A percentile compares a stretch with the other conserved stretches of the same genome.
phyloP scores from a whole-genome alignment of 2,113 vertebrate species.

The Nyctibius bracteatus region DNA sequence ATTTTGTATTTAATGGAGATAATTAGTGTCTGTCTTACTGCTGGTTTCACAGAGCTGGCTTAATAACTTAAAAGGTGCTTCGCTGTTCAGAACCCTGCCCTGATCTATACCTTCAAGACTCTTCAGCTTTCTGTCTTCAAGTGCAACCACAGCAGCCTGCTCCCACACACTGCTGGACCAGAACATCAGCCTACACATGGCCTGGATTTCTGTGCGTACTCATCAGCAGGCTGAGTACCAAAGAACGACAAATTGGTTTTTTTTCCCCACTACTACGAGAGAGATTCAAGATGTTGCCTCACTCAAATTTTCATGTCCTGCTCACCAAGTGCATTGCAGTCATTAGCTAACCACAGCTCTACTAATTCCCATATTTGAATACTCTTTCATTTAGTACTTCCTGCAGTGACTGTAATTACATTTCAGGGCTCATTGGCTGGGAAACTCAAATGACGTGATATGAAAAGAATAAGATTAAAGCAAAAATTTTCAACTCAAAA shows the following conservation, averaged over 20 bases:
- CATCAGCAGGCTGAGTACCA: background rate
- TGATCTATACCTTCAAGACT: background rate
- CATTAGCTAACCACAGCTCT: background rate
- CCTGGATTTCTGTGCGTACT: accelerated
- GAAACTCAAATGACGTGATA: background rate
- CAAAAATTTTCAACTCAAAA: background rate
- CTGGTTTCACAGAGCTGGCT: background rate
- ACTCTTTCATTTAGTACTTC: background rate
- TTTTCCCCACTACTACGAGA: background rate
- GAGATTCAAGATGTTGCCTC: background rate
- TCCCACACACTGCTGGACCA: background rate
- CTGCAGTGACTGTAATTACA: background rate
- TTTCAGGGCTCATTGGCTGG: background rate
- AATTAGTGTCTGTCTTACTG: background rate
- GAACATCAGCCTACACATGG: background rate
- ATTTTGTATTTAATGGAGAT: background rate
- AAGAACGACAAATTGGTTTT: background rate
- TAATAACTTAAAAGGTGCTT: background rate
- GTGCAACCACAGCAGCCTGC: background rate
- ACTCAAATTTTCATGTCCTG: background rate
- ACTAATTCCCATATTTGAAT: background rate
- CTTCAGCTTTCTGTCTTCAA: background rate
- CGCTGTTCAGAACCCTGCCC: background rate
- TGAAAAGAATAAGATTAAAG: background rate
- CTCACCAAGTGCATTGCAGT: background rate